These are phyloP conservation scores for Forficula auricularia DNA, from an alignment of 1,140 invertebrate genomes.

Conservation along the genomic window DNA sequence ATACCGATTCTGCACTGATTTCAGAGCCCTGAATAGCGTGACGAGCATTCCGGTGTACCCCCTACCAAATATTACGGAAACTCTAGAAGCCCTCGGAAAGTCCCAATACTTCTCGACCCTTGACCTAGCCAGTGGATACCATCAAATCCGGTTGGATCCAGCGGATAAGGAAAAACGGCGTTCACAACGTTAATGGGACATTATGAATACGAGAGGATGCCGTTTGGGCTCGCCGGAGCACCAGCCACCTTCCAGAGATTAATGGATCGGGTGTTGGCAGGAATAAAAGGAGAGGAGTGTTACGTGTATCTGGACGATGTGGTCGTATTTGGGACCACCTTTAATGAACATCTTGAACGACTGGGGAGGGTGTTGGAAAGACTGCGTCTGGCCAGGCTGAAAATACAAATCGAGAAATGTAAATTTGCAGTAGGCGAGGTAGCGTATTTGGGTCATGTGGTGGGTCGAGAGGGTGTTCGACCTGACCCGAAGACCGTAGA, in stretches of 20 bases:
- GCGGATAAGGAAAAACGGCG: constrained; percentile 22
- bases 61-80: constrained; percentile 29
- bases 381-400: constrained; percentile 4
- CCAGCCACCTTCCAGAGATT: constrained; percentile 26
- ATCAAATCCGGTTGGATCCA: constrained; percentile 23
- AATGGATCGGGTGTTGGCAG: constrained; percentile 20
- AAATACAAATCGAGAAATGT: constrained; percentile 10
- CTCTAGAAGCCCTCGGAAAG: constrained; percentile 18
- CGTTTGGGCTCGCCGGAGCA: constrained; percentile 26
- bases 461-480: constrained; percentile 9
- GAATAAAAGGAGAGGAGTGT: constrained; percentile 17
- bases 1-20: constrained; percentile 27
- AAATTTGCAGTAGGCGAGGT: constrained; percentile 15
- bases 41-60: constrained; percentile 24
- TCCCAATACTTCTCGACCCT: constrained; percentile 21
- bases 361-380: constrained; percentile 12
- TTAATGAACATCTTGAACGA: background rate
- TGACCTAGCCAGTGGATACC: constrained; percentile 23
- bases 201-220: constrained; percentile 23
- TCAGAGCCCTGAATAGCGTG: constrained; percentile 18
- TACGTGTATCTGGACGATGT: constrained; percentile 26
- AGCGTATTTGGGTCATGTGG: constrained; percentile 3
- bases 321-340: background rate
- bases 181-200: constrained; percentile 22
- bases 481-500: constrained; percentile 11